Conservation (phyloP, 2,888 invertebrate genomes). For the Lithophane socia region DNA sequence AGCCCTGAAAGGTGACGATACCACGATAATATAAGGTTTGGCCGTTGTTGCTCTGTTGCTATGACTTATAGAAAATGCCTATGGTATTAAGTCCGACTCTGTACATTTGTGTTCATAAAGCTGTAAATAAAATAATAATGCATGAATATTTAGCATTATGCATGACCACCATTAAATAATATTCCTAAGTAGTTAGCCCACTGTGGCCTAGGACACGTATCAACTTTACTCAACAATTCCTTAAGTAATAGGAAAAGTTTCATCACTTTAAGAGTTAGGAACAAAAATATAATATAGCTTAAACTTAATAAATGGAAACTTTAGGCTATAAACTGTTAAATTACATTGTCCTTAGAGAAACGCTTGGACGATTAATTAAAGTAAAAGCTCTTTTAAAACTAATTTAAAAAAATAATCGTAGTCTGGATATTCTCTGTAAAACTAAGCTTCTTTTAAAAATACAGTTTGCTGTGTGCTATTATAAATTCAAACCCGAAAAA, state of each 20-base stretch:
- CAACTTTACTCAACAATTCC: conserved; percentile 26
- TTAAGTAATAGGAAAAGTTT: conserved; percentile 53
- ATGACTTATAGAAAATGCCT: neutral
- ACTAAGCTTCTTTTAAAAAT: neutral
- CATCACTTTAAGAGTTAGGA: conserved; percentile 36
- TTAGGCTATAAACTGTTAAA: conserved; percentile 47
- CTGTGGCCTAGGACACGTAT: conserved; percentile 20
- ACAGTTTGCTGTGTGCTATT: neutral
- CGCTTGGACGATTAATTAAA: conserved; percentile 36
- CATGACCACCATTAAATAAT: neutral
- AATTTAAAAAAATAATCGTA: conserved; percentile 4
- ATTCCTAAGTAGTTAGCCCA: neutral
- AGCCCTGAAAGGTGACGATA: neutral
- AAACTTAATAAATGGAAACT: conserved; percentile 38
- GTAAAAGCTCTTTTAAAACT: conserved; percentile 30
- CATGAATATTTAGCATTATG: neutral
- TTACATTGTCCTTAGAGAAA: conserved; percentile 14
- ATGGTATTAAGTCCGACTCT: neutral
- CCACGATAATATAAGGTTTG: neutral
- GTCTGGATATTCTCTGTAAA: conserved; percentile 6
- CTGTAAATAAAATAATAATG: neutral
- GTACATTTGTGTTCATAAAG: too few relatives aligned
- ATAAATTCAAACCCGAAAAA: neutral
- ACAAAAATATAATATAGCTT: conserved; percentile 37
- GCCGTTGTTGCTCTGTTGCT: neutral